A percentile compares a stretch with the other conserved stretches of the same genome.
Evolutionary conservation across 2,888 invertebrate species (phyloP).

Genomic region (Limnephilus auricula): DNA sequence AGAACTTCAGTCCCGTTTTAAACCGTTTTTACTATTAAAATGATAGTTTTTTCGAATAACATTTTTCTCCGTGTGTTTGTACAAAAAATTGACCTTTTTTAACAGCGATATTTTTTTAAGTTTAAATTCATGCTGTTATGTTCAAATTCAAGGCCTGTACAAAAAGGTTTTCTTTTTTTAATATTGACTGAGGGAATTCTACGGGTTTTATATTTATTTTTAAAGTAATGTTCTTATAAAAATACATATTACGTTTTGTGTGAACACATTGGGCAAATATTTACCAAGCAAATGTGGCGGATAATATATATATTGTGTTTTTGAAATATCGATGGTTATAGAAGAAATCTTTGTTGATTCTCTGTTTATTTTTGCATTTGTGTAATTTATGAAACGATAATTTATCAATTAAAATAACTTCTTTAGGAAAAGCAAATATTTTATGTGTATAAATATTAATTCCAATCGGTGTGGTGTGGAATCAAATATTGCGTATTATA

Average conservation of each 20-base stretch:
- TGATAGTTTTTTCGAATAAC: no score
- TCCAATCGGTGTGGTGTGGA: not conserved
- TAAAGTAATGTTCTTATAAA: not conserved
- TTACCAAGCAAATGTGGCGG: not conserved
- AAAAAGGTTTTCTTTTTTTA: not conserved
- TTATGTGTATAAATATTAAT: not conserved
- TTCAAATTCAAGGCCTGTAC: not conserved
- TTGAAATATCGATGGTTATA: not conserved
- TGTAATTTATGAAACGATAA: not conserved
- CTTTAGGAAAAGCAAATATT: not conserved
- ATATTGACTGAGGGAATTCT: not conserved
- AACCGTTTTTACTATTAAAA: no score
- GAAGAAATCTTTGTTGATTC: not conserved
- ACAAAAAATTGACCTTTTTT: not conserved
- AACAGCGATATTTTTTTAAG: not conserved
- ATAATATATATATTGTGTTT: not conserved
- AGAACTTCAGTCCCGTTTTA: no score
- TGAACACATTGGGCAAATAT: not conserved
- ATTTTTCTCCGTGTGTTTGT: no score
- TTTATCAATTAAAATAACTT: not conserved
- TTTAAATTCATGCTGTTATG: not conserved
- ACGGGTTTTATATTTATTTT: not conserved
- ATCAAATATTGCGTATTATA: not conserved
- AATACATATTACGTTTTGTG: not conserved
- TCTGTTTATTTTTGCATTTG: not conserved